These are phyloP conservation scores for Sebastes glaucus DNA, from an alignment of 2,797 vertebrate genomes.

Conservation along the genomic window DNA sequence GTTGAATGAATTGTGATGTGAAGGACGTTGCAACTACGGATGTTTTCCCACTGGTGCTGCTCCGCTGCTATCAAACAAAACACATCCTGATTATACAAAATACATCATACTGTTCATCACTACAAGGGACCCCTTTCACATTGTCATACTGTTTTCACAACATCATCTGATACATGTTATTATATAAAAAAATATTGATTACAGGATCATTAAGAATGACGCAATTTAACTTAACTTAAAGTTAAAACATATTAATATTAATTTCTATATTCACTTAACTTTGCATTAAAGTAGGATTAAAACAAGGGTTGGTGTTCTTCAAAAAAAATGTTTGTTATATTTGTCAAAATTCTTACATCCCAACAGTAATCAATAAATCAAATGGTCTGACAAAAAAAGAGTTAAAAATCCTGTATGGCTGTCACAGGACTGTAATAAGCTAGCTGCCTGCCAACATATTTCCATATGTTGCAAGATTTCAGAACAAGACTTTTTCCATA, in stretches of 20 bases:
- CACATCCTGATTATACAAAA: not conserved
- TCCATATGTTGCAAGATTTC: too few relatives aligned
- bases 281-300: not conserved
- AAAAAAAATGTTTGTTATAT: not conserved
- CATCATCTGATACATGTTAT: not conserved
- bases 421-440: too few relatives aligned
- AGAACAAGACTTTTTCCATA: too few relatives aligned
- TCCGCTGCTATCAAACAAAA: not conserved
- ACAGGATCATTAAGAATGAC: not conserved
- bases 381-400: too few relatives aligned
- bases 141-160: not conserved
- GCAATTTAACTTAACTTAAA: not conserved
- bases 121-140: not conserved
- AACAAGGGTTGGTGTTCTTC: not conserved
- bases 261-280: not conserved
- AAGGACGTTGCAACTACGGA: conserved; percentile 1
- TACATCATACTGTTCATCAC: not conserved
- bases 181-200: too few relatives aligned
- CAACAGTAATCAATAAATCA: fast-evolving
- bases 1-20: conserved; percentile 8
- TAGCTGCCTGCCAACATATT: not conserved
- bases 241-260: not conserved
- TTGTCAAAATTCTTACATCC: not conserved
- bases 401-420: too few relatives aligned
- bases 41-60: conserved; percentile 3